Percentiles rank a stretch among this genome's conserved stretches.
These are phyloP conservation scores for Pseudopleuronectes americanus DNA, from an alignment of 2,797 vertebrate genomes.

Conservation along the genomic window DNA sequence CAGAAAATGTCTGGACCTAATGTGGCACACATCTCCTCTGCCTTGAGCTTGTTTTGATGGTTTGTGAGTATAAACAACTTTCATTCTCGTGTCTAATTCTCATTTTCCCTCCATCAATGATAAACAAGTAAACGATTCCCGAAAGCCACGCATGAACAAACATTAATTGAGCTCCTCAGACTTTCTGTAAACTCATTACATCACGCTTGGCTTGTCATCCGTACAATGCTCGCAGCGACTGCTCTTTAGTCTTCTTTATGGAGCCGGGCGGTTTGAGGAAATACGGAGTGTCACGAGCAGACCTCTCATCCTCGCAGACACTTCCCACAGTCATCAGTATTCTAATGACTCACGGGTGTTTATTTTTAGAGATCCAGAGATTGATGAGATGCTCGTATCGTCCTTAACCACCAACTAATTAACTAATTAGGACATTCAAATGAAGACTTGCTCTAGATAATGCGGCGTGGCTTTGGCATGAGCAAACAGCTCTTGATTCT, in stretches of 20 bases:
- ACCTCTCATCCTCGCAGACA: conserved; percentile 75
- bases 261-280: conserved; percentile 67
- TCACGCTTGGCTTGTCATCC: conserved; percentile 77
- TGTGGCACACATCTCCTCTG: conserved; percentile 16
- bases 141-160: conserved; percentile 67
- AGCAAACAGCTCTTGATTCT: conserved; percentile 76
- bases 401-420: conserved; percentile 90
- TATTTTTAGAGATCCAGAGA: conserved; percentile 87
- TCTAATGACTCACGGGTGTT: conserved; percentile 86
- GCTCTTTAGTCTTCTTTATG: conserved; percentile 68
- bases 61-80: conserved; percentile 42
- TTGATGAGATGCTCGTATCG: conserved; percentile 87
- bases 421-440: conserved; percentile 88
- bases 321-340: conserved; percentile 84
- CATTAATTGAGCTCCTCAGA: conserved; percentile 72
- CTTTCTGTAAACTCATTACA: conserved; percentile 76
- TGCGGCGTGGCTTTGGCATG: conserved; percentile 75
- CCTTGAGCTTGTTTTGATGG: conserved; percentile 36
- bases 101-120: conserved; percentile 65
- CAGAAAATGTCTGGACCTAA: no score
- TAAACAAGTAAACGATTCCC: conserved; percentile 71
- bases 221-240: conserved; percentile 60
- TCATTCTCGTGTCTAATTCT: conserved; percentile 64
- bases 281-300: conserved; percentile 71
- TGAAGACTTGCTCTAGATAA: conserved; percentile 85